Conservation (phyloP, 92 coral and sea anemone genomes). For the Porites lobata region DNA sequence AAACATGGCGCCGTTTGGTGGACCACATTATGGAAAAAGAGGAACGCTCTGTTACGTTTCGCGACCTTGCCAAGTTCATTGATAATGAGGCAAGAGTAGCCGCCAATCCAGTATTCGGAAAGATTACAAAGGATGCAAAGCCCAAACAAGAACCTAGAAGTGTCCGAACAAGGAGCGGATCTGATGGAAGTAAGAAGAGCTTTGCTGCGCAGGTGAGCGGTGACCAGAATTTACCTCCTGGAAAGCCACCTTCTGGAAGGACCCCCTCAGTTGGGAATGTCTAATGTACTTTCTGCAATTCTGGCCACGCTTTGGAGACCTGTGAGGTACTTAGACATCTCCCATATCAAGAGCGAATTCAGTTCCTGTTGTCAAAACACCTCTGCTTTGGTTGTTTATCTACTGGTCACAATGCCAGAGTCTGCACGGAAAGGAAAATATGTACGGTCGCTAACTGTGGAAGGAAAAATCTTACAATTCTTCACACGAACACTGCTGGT, state of each 20-base stretch:
- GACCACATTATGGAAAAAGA: conserved; percentile 42
- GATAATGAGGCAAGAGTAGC: conserved; percentile 61
- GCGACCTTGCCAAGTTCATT: conserved; percentile 47
- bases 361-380: conserved; percentile 18
- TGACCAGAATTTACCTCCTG: neutral
- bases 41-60: conserved; percentile 16
- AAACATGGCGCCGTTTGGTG: conserved; percentile 49
- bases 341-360: conserved; percentile 29
- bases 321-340: conserved; percentile 41
- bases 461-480: conserved; percentile 2
- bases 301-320: conserved; percentile 37
- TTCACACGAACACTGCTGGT: conserved; percentile 1
- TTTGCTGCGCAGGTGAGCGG: neutral
- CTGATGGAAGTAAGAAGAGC: neutral
- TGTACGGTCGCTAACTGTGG: conserved; percentile 6
- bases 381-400: conserved; percentile 37
- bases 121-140: conserved; percentile 18
- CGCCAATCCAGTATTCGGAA: conserved; percentile 61
- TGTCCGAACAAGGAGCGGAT: no score
- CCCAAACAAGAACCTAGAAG: neutral
- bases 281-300: conserved; percentile 29
- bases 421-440: neutral
- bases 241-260: neutral
- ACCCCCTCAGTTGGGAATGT: neutral
- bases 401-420: neutral